Base-by-base conservation (phyloP, 2,113 vertebrate species). In the Smithornis capensis region DNA sequence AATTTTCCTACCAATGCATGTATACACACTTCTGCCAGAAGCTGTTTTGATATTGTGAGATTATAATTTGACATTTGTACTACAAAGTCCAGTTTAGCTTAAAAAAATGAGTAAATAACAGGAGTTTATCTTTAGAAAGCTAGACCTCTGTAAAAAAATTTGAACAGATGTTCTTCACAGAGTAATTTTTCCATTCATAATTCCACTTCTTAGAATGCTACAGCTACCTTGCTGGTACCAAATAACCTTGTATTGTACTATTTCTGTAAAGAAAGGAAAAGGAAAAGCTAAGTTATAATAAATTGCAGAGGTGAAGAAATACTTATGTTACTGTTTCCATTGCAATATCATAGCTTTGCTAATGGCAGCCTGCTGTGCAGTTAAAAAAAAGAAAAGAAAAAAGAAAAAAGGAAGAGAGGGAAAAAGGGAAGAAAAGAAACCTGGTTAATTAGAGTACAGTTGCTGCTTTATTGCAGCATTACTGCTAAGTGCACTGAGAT, bases 371-470 rank as follows among this genome's bases (percentile, higher is more conserved):
- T 68, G 59, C 94, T 94, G 89, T 5, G 71, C 47, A 7, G 73
- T 76, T 57, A 8, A 38, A 65, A 63, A 75, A 65, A 78, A 40
- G 62, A 31, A 27, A 38, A 28, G n/a, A 25, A 12, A 19, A 37
- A 56, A 59, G 55, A 45, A 71, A 65, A 44, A 62, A 17, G 6
- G 7, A n/a, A 65, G 15, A 16, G 49, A 37, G 27, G 16, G 19
- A 38, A 79, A 64, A 85, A 67, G 8, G 19, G 57, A 76, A 88
- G 44, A 44, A 84, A 86, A 80, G 70, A 69, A 89, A 52, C 49
- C 91, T 95, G 83, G 92, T 96, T 98, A 98, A 98, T 98, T 98
- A 97, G 96, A 74, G 90, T 97, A 96, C 97, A 96, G 97, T 97
- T 97, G 97, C 96, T 97, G 96, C 96, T 97, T 97, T 96, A 94